Evolutionary conservation across 2,797 vertebrate genomes (phyloP).

Genomic region (Mus minutoides): DNA sequence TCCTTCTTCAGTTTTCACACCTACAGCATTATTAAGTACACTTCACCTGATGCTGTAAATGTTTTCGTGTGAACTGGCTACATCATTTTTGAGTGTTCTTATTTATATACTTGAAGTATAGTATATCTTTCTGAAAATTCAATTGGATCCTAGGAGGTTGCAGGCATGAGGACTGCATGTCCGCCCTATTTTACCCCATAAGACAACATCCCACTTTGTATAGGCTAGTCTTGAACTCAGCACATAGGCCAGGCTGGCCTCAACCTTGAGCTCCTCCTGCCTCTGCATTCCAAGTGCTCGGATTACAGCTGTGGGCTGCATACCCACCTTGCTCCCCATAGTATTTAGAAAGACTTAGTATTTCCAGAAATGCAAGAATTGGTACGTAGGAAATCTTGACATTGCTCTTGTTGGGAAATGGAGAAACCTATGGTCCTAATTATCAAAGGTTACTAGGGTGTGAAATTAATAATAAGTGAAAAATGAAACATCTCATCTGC

Average conservation of each 20-base stretch:
- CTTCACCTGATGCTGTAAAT: not conserved
- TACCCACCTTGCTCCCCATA: not conserved
- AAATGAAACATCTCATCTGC: not conserved
- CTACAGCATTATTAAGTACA: not conserved
- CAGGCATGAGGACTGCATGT: not conserved
- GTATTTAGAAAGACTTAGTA: conserved; percentile 28
- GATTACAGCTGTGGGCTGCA: not conserved
- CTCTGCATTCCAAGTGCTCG: not conserved
- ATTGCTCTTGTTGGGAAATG: not conserved
- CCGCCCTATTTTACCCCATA: not conserved
- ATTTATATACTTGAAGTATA: not conserved
- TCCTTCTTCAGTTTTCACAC: not conserved
- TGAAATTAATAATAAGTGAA: conserved; percentile 45
- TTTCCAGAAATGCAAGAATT: not conserved
- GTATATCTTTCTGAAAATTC: not conserved
- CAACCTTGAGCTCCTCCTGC: not conserved
- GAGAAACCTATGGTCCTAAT: not conserved
- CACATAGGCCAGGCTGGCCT: not conserved
- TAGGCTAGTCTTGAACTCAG: not conserved
- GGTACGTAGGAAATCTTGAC: not conserved
- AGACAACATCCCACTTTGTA: too few relatives aligned
- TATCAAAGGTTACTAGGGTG: not conserved
- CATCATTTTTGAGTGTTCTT: not conserved
- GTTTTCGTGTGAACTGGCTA: conserved; percentile 2
- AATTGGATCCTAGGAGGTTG: not conserved